Evolutionary conservation across 1,140 invertebrate genomes (phyloP).

Genomic region (Scaptomyza montana): DNA sequence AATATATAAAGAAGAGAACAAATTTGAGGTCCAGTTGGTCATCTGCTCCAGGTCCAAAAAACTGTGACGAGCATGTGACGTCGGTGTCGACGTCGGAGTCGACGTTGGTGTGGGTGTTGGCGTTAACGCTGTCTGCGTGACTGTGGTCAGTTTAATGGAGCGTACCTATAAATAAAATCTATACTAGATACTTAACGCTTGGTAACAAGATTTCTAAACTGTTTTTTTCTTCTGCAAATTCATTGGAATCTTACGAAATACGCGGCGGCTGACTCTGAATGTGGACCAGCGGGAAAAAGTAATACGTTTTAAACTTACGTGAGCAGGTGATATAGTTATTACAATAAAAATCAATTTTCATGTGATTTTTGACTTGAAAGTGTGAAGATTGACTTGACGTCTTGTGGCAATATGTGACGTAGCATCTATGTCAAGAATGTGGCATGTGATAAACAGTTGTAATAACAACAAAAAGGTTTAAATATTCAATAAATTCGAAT

Average conservation of each 20-base stretch:
- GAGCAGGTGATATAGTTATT: slow-evolving; percentile 22
- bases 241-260: slow-evolving; percentile 23
- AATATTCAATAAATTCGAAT: too few relatives aligned
- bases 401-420: slow-evolving; percentile 1
- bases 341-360: slow-evolving; percentile 12
- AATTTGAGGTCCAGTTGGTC: background rate
- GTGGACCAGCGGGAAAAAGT: slow-evolving; percentile 11
- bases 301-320: slow-evolving; percentile 2
- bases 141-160: slow-evolving; percentile 67
- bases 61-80: slow-evolving; percentile 31
- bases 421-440: slow-evolving; percentile 4
- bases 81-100: slow-evolving; percentile 8
- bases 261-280: slow-evolving; percentile 13
- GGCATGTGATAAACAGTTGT: slow-evolving; percentile 7
- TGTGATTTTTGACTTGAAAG: slow-evolving; percentile 6
- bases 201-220: slow-evolving; percentile 55
- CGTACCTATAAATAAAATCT: slow-evolving; percentile 23
- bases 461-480: background rate
- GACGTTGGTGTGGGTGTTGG: slow-evolving; percentile 5
- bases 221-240: slow-evolving; percentile 5
- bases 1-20: slow-evolving; percentile 12
- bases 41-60: slow-evolving; percentile 42
- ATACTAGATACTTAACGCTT: slow-evolving; percentile 32
- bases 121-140: slow-evolving; percentile 42
- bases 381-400: slow-evolving; percentile 7